Percentiles rank a stretch among this genome's conserved stretches.
Evolutionary conservation across 1,140 invertebrate species (phyloP).

Genomic region (Drosophila ercepeae): DNA sequence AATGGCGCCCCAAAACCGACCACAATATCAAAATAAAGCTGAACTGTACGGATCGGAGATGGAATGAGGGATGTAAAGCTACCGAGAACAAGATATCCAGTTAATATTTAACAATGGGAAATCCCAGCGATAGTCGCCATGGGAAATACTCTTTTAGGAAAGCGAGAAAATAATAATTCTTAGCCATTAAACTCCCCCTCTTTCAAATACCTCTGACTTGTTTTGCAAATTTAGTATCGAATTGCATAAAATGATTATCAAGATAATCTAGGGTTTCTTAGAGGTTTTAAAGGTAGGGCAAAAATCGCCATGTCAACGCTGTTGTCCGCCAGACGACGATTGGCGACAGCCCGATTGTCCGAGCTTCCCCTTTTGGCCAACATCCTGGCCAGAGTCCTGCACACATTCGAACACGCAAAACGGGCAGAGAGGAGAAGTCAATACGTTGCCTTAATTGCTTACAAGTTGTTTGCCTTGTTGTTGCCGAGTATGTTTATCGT

Average conservation of each 20-base stretch:
- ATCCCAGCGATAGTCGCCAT: constrained; percentile 20
- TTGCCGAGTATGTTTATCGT: constrained; percentile 68
- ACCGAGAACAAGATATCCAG: constrained; percentile 28
- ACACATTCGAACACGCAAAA: constrained; percentile 32
- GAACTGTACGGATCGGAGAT: constrained; percentile 2
- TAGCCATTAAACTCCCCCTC: not conserved
- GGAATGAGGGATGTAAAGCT: not conserved
- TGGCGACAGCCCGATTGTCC: constrained; percentile 20
- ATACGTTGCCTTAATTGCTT: constrained; percentile 78
- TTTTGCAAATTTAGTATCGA: constrained; percentile 14
- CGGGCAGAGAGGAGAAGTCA: constrained; percentile 46
- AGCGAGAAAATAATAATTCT: not conserved
- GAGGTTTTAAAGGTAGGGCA: constrained; percentile 1
- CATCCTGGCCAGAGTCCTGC: constrained; percentile 10
- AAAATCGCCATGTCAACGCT: constrained; percentile 56
- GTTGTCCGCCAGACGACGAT: constrained; percentile 34
- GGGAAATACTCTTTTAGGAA: constrained; percentile 15
- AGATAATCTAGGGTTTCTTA: constrained; percentile 1
- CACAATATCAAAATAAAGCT: constrained; percentile 47
- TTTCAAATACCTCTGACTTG: constrained; percentile 4
- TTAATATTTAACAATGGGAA: constrained; percentile 29
- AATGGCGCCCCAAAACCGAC: constrained; percentile 44
- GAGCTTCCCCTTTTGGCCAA: constrained; percentile 18
- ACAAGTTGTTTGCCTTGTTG: constrained; percentile 70
- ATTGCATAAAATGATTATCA: constrained; percentile 22